Base-by-base conservation (phyloP, 2,888 invertebrate genomes). In the Tetrapedia diversipes region DNA sequence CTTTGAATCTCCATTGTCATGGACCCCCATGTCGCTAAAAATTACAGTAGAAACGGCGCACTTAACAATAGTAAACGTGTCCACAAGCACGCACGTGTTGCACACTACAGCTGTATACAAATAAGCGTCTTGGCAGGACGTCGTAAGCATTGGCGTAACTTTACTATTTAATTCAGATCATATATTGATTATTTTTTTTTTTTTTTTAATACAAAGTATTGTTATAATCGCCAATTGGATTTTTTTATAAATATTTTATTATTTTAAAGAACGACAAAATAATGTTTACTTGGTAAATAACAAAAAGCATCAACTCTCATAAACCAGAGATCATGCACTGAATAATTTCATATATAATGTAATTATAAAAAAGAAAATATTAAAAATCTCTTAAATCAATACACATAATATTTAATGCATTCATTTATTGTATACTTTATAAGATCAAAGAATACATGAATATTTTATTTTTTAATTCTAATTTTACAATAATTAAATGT, bases 1-100 rank as follows among this genome's bases (percentile, higher is more conserved):
- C 65, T 91, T 92, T 0, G 92, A 91, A 66, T 91, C 91, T 16
- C 84, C 81, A 63, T 90, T 88, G 69, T 91, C 91, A 86, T 91
- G 90, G 37, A 91, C 91, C 32, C 91, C 91, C 91, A 91, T 91
- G 16, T 75, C 39, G 43, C 32, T 51, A 22, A 59, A 22, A 37
- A 41, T 41, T 8, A 14, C n/a, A 27, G 14, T 27, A 19, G 14
- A 43, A 54, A n/a, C 43, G 11, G 2, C n/a, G 11, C 39, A 19
- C 19, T 43, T 22, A 14, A n/a, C 7, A 32, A 19, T 3, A 11
- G 22, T 39, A 61, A 59, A 27, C 24, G 2, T 37, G 51, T 34
- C 19, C 32, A 19, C 74, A 34, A 22, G 39, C 51, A 77, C 80
- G 78, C 87, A 87, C 86, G 87, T 87, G 88, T 80, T 83, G 73